Base-by-base conservation (phyloP, 2,797 vertebrate genomes). In the Pyrocephalus nanus region DNA sequence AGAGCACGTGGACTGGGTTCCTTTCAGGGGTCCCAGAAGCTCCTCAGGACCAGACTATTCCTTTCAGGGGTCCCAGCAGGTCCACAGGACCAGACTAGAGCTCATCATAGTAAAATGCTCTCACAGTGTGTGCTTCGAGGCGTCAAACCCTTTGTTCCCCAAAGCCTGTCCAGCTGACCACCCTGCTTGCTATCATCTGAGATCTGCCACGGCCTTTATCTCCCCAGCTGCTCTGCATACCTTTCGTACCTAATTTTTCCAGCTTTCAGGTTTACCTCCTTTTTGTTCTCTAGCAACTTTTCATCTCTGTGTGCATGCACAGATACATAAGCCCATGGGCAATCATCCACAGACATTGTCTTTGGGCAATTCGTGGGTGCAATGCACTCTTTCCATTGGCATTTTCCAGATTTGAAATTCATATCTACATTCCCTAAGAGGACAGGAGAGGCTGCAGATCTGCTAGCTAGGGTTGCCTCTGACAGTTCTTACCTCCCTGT, bases 111-210 rank as follows among this genome's bases (percentile, higher is more conserved):
- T 19, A 54, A 78, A 85, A 51, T 12, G 9, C 17, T 70, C 25
- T 55, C 32, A 6, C 0, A 2, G 34, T 21, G 3, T 34, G 30
- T 0, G 0, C 27, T 70, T 29, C 26, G 36, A 23, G 34, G 5
- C 40, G 38, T 57, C 11, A n/a, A 3, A 7, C 0, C 0, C 17
- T 67, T 77, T 67, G 40, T 71, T 71, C 6, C 8, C 25, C 32
- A 42, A 72, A 40, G 64, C 15, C 38, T 47, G 65, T 42, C 22
- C n/a, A 74, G 26, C 21, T 58, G 48, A 65, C 40, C 42, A 2
- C 26, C 16, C 23, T 81, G 26, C 43, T 50, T 55, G 26, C 21
- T 23, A 22, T 40, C 47, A 58, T 40, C 75, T 66, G 72, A 90
- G 47, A 40, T 62, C 50, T 66, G 7, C 30, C 3, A 2, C 15